These are phyloP conservation scores for Plusia festucae DNA, from an alignment of 2,888 invertebrate species.

Conservation along the genomic window DNA sequence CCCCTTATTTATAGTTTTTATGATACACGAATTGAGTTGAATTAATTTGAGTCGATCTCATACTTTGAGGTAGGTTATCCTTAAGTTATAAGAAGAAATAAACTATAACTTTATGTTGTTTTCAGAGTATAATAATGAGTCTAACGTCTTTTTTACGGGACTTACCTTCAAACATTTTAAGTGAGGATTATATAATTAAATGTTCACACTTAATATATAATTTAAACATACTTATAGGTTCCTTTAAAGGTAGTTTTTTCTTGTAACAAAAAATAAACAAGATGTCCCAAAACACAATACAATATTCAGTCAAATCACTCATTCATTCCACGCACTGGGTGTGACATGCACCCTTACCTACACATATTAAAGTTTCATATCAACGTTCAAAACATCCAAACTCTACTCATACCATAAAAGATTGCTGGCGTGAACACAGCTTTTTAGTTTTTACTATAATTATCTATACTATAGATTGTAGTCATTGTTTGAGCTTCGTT, in stretches of 20 bases:
- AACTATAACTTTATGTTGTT: background rate
- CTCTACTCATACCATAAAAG: slow-evolving; percentile 21
- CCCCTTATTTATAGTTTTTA: slow-evolving; percentile 53
- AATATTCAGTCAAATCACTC: slow-evolving; percentile 2
- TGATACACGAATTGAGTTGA: slow-evolving; percentile 19
- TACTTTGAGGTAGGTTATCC: background rate
- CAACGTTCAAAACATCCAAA: background rate
- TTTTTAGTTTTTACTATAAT: slow-evolving; percentile 20
- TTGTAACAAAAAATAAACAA: background rate
- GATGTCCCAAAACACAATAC: background rate
- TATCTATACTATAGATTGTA: slow-evolving; percentile 16
- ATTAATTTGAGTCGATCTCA: slow-evolving; percentile 20
- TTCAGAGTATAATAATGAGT: background rate
- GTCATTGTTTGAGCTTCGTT: slow-evolving; percentile 48
- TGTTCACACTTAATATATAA: too few species aligned
- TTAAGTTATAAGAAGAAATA: background rate
- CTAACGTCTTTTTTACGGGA: too few species aligned
- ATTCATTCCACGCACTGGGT: background rate
- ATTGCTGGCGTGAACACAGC: slow-evolving; percentile 39
- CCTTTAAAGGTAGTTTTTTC: too few species aligned
- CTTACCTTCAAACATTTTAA: background rate
- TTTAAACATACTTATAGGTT: too few species aligned
- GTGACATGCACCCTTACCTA: background rate
- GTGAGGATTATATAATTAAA: too few species aligned
- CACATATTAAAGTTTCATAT: background rate